Evolutionary conservation across 2,113 vertebrate genomes (phyloP).

Genomic region (Phyllopteryx taeniolatus): DNA sequence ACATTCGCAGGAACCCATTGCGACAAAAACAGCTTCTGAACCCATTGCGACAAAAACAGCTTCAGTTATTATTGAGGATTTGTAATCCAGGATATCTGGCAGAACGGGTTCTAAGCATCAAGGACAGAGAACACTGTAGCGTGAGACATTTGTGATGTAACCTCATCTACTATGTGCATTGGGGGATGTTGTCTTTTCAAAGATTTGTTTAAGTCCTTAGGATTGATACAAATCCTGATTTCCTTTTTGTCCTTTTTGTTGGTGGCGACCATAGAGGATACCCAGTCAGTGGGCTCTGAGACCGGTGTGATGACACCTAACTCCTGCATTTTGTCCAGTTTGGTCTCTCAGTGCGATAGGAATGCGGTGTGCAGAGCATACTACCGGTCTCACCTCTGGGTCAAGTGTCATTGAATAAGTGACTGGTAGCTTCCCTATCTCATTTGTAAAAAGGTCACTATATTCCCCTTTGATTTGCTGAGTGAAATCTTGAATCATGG

Average conservation of each 20-base stretch:
- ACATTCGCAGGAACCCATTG: neutral
- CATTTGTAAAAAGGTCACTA: neutral
- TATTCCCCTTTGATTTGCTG: neutral
- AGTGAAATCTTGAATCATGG: neutral
- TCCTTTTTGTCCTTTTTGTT: neutral
- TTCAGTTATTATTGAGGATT: neutral
- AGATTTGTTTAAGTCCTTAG: neutral
- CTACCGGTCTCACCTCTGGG: neutral
- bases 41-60: neutral
- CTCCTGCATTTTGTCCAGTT: neutral
- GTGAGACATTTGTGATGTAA: neutral
- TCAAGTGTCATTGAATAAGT: neutral
- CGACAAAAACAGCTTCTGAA: neutral
- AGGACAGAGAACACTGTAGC: slow-evolving; percentile 9
- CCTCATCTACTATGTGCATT: neutral
- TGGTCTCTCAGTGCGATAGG: neutral
- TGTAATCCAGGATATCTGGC: neutral
- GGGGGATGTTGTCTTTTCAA: neutral
- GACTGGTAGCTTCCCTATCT: neutral
- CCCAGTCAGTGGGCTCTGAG: neutral
- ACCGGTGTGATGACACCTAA: neutral
- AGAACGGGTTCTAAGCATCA: slow-evolving; percentile 8
- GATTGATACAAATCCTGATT: neutral
- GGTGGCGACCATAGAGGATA: neutral
- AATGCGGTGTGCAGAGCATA: neutral